Evolutionary conservation across 2,113 vertebrate species (phyloP).

Genomic region (Litocranius walleri): DNA sequence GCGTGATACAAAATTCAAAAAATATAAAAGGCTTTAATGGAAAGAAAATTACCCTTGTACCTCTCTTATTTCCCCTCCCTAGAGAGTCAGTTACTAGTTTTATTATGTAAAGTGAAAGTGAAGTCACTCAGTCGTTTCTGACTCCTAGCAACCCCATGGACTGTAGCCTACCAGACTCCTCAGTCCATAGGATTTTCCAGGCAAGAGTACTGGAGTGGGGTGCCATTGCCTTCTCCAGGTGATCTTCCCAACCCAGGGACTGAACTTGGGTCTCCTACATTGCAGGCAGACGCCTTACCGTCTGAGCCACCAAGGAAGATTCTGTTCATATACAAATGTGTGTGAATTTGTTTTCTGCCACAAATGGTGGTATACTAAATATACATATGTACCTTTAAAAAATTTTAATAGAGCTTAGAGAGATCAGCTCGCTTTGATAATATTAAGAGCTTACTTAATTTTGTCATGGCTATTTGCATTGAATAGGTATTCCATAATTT

Average conservation of each 20-base stretch:
- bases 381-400: background rate
- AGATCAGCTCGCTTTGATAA: background rate
- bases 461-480: background rate
- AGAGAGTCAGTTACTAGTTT: background rate
- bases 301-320: background rate
- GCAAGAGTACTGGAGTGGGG: background rate
- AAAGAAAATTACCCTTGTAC: background rate
- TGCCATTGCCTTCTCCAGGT: background rate
- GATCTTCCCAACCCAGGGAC: background rate
- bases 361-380: background rate
- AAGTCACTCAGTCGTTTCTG: rapidly evolving
- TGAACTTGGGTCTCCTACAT: background rate
- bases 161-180: background rate
- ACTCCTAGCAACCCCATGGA: background rate
- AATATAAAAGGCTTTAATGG: background rate
- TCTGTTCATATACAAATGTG: background rate
- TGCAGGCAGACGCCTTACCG: background rate
- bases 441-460: background rate
- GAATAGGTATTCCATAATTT: background rate
- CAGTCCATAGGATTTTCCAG: background rate
- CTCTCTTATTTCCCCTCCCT: background rate
- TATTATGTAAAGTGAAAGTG: background rate
- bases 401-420: background rate
- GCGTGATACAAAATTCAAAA: background rate
- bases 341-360: background rate